Percentiles rank a stretch among this genome's conserved stretches.
Conservation (phyloP, 2,888 invertebrate genomes). For the Dendrolimus pini region DNA sequence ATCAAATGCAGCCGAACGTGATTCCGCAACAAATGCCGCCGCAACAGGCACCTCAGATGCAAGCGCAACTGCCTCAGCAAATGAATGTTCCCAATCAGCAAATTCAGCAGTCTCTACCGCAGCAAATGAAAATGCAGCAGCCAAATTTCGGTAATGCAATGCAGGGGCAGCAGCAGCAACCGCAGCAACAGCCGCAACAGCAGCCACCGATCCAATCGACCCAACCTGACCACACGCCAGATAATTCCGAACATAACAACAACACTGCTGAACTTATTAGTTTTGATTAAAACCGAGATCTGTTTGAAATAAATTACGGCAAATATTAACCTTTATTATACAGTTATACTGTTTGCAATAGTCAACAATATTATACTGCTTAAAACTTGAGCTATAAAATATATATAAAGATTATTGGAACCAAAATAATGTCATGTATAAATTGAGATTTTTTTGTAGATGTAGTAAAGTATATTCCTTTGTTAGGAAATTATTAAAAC, state of each 20-base stretch:
- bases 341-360: conserved; percentile 9
- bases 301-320: conserved; percentile 41
- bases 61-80: conserved; percentile 23
- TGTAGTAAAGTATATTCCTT: neutral
- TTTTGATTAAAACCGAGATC: conserved; percentile 79
- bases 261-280: conserved; percentile 87
- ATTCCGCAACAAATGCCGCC: conserved; percentile 14
- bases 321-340: conserved; percentile 13
- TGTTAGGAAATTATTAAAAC: conserved; percentile 1
- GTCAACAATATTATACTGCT: conserved; percentile 7
- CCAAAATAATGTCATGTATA: conserved; percentile 25
- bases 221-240: conserved; percentile 41
- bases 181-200: conserved; percentile 11
- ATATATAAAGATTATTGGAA: conserved; percentile 15
- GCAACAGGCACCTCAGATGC: conserved; percentile 15
- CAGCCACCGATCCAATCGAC: conserved; percentile 5
- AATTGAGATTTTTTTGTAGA: conserved; percentile 16
- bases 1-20: conserved; percentile 19
- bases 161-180: conserved; percentile 23
- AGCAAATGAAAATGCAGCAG: conserved; percentile 29
- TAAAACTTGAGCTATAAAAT: conserved; percentile 9
- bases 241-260: conserved; percentile 60
- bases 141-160: conserved; percentile 30
- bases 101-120: conserved; percentile 23
- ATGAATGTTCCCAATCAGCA: conserved; percentile 29